Evolutionary conservation across 2,797 vertebrate species (phyloP).

Genomic region (Myotis myotis): DNA sequence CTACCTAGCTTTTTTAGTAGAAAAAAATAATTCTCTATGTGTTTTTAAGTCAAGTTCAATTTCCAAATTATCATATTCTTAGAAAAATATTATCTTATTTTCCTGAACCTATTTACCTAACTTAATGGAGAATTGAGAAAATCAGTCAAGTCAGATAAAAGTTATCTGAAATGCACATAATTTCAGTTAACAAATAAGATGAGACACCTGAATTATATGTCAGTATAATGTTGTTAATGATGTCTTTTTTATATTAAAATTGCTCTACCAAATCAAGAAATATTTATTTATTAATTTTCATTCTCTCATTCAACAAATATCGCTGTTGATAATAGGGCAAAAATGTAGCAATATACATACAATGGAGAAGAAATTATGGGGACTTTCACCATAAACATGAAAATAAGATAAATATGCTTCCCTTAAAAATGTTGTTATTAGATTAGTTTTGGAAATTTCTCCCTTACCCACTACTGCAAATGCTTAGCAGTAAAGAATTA

Average conservation of each 20-base stretch:
- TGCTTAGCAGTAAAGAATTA: background rate
- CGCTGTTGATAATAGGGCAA: background rate
- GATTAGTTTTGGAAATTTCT: background rate
- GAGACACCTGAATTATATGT: background rate
- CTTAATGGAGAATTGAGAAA: background rate
- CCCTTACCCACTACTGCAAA: background rate
- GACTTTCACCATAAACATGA: background rate
- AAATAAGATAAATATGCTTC: background rate
- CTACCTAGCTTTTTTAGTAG: background rate
- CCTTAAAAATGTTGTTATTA: background rate
- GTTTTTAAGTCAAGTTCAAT: background rate
- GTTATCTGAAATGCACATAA: background rate
- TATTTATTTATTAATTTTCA: background rate
- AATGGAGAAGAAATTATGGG: background rate
- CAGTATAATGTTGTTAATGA: background rate
- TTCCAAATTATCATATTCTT: background rate
- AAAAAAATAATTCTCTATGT: background rate
- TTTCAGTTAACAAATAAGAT: slow-evolving; percentile 8
- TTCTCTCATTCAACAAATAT: background rate
- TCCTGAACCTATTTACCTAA: background rate
- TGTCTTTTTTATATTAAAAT: background rate
- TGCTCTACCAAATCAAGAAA: background rate
- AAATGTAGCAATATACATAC: background rate
- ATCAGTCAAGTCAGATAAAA: background rate
- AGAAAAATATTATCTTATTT: background rate